Conservation (phyloP, 2,888 invertebrate species). For the Lasioglossum figueresi region DNA sequence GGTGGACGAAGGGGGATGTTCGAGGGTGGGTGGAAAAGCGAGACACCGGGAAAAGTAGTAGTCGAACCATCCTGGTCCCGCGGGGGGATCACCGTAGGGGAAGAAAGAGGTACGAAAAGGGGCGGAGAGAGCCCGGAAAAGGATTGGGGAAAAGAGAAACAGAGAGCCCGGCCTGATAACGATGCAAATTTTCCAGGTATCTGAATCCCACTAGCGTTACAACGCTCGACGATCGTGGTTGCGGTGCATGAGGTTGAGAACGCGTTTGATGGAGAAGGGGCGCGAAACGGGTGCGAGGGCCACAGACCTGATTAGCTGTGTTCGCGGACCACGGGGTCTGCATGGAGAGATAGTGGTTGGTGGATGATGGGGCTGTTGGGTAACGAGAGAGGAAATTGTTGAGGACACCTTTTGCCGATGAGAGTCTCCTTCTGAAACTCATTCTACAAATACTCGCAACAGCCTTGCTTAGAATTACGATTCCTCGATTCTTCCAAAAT, state of each 20-base stretch:
- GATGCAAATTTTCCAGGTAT: conserved; percentile 64
- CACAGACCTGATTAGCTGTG: conserved; percentile 34
- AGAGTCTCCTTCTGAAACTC: neutral
- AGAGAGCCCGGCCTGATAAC: conserved; percentile 49
- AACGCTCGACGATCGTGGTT: conserved; percentile 37
- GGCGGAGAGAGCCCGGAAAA: conserved; percentile 17
- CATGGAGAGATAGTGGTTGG: neutral
- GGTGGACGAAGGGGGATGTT: neutral
- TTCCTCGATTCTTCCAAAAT: too few species aligned
- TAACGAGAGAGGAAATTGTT: conserved; percentile 2
- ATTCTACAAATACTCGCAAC: too few species aligned
- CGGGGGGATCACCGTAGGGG: neutral
- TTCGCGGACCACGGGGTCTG: neutral
- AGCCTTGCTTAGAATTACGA: too few species aligned
- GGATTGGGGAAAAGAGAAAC: conserved; percentile 43
- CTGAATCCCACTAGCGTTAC: conserved; percentile 31
- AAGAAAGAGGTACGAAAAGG: conserved; percentile 5
- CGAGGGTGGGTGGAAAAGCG: neutral
- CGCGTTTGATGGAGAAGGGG: conserved; percentile 14
- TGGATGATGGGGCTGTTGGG: neutral
- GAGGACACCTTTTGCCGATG: neutral
- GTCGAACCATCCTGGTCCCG: neutral
- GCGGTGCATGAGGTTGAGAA: conserved; percentile 43
- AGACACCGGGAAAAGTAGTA: neutral
- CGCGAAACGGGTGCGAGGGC: neutral